Percentiles rank a stretch among this genome's conserved stretches.
Conservation (phyloP, 2,888 invertebrate genomes). For the Oscheius onirici region DNA sequence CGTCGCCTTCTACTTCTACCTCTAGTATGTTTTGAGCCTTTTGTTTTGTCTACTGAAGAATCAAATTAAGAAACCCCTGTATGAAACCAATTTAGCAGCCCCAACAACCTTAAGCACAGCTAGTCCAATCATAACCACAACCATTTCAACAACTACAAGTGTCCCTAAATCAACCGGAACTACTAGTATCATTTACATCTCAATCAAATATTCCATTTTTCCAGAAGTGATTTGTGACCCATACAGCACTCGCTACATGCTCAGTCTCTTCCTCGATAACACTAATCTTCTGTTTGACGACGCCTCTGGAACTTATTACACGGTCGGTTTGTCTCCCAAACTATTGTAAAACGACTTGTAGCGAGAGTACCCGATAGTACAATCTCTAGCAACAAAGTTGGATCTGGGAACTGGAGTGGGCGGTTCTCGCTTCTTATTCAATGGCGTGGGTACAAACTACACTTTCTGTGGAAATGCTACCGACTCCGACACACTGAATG, state of each 20-base stretch:
- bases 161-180: neutral
- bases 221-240: conserved; percentile 1
- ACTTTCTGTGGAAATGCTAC: neutral
- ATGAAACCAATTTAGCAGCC: no score
- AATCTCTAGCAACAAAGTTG: neutral
- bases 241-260: conserved; percentile 1
- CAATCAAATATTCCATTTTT: neutral
- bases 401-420: neutral
- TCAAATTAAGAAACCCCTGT: neutral
- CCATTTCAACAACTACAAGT: neutral
- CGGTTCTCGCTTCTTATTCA: neutral
- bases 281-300: conserved; percentile 2
- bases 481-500: neutral
- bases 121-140: neutral
- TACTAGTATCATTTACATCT: neutral
- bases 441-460: neutral
- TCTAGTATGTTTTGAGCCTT: neutral
- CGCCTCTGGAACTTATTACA: neutral
- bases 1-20: neutral
- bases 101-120: no score
- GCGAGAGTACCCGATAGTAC: conserved; percentile 1
- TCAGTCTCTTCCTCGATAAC: conserved; percentile 3
- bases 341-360: neutral
- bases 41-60: neutral
- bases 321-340: neutral